A percentile compares a stretch with the other conserved stretches of the same genome.
Evolutionary conservation across 1,140 invertebrate genomes (phyloP).

Genomic region (Sinonovacula constricta): DNA sequence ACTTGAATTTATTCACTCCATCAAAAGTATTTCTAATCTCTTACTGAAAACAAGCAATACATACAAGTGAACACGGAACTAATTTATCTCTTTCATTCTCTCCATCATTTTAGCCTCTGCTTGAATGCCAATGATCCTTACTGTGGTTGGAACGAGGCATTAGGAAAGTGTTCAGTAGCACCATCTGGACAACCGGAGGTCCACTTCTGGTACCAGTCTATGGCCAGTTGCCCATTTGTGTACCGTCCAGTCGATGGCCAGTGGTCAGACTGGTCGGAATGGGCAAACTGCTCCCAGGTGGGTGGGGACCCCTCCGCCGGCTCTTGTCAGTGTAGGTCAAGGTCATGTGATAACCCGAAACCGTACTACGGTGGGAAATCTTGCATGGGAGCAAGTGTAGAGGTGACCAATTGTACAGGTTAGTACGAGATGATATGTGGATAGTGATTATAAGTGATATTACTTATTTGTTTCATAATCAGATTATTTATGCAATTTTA

Average conservation of each 20-base stretch:
- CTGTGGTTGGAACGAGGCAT: constrained; percentile 92
- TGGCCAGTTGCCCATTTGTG: constrained; percentile 84
- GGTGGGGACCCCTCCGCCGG: constrained; percentile 72
- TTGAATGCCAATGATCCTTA: constrained; percentile 93
- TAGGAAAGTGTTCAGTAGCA: constrained; percentile 85
- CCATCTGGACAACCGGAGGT: constrained; percentile 82
- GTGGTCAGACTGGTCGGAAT: constrained; percentile 82
- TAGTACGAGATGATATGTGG: no score
- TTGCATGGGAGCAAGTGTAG: constrained; percentile 74
- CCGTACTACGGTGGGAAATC: constrained; percentile 66
- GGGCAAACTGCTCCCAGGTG: constrained; percentile 80
- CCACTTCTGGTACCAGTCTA: constrained; percentile 86
- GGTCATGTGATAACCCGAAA: constrained; percentile 73
- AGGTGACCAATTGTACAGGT: constrained; percentile 81
- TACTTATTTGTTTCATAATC: no score
- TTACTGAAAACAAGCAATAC: no score
- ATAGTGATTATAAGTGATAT: no score
- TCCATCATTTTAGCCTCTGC: constrained; percentile 85
- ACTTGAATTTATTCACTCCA: no score
- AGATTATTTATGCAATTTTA: no score
- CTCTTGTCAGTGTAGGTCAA: constrained; percentile 84
- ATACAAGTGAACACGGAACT: no score
- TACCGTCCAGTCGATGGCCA: constrained; percentile 84
- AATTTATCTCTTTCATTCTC: no score
- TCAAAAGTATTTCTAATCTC: no score